Base-by-base conservation (phyloP, 2,888 invertebrate species). In the Drosophila kambysellisi region DNA sequence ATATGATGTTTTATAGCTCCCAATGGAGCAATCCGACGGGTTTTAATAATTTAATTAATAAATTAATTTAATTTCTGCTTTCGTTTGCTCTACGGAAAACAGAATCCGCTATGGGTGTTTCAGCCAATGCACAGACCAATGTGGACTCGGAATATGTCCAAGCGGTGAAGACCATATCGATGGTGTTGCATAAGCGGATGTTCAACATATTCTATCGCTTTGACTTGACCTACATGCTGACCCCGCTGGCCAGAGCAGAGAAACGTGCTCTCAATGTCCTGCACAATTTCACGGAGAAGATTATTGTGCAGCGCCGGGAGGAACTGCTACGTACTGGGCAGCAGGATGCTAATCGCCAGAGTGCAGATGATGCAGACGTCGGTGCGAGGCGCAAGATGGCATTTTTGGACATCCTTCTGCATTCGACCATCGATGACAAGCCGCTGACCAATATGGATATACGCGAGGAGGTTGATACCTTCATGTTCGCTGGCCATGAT, bases 71-170 rank as follows among this genome's bases (percentile, higher is more conserved):
- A 20, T 20, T 17, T 48, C 29, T 12, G 2, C 32, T 17, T 7
- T 54, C 0, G 6, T 2, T n/a, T 50, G 1, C 8, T 29, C 17
- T 20, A 43, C 20, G 20, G 11, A 20, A 15, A 33, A 5, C n/a
- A 96, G 97, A 98, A 93, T 96, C 97, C 8, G 96, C 98, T 15
- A 98, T 98, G 97, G 98, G 97, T 0, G 95, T 95, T 12, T 94
- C 95, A 35, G 93, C 97, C 0, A 94, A 96, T 89, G 96, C 97
- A 0, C 97, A 97, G 91, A 93, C 93, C 8, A 94, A 96, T 87
- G 94, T 94, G 9, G 94, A 96, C 76, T 96, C 96, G 0, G 94
- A 95, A 77, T 97, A 97, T 90, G 96, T 97, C 0, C 93, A 94
- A 83, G 95, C 96, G n/a, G 95, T 97, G 39, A 95, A 95, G 92